A percentile compares a stretch with the other conserved stretches of the same genome.
Evolutionary conservation across 2,797 vertebrate genomes (phyloP).

Genomic region (Furcifer pardalis): DNA sequence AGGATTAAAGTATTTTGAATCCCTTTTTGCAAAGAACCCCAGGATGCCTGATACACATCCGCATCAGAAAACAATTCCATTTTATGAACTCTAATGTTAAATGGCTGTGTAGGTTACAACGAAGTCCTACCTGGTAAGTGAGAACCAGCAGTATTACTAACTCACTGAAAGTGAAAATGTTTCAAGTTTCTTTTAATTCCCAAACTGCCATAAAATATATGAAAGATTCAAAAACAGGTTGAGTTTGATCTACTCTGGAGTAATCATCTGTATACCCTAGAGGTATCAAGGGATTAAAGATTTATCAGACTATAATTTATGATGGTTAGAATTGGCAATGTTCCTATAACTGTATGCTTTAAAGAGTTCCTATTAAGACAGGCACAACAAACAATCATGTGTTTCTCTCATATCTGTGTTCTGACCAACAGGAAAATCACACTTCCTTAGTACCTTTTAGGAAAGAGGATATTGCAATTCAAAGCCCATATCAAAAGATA

Average conservation of each 20-base stretch:
- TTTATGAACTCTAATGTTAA: background rate
- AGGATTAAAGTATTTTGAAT: constrained; percentile 4
- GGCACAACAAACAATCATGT: too few relatives aligned
- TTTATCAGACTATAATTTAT: too few relatives aligned
- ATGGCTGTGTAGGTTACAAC: background rate
- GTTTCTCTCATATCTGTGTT: too few relatives aligned
- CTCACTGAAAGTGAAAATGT: background rate
- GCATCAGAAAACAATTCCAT: background rate
- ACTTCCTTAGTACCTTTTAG: too few relatives aligned
- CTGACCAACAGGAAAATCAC: too few relatives aligned
- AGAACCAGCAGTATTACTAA: background rate
- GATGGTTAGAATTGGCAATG: too few relatives aligned
- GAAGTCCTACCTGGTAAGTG: background rate
- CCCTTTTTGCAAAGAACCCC: background rate
- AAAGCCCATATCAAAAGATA: too few relatives aligned
- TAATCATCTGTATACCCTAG: background rate
- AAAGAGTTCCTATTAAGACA: too few relatives aligned
- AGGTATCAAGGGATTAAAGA: too few relatives aligned
- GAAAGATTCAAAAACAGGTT: background rate
- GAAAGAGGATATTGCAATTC: too few relatives aligned
- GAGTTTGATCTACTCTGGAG: background rate
- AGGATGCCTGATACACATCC: background rate
- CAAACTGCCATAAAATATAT: background rate
- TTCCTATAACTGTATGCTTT: too few relatives aligned
- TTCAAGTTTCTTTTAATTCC: background rate